phyloP scores from a whole-genome alignment of 2,888 invertebrate species.

The Alloplasta piceator region DNA sequence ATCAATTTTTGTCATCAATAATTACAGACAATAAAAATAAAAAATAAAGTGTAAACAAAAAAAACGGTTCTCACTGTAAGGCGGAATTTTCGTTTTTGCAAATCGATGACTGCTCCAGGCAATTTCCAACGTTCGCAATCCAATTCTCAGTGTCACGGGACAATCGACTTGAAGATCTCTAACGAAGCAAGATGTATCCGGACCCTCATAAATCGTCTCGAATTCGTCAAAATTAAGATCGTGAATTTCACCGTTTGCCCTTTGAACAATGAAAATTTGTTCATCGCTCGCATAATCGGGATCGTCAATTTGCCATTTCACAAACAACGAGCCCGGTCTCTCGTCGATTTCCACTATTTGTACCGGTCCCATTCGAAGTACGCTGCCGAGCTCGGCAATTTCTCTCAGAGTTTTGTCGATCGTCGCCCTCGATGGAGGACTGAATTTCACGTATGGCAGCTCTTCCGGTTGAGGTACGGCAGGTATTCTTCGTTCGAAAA shows the following conservation, averaged over 20 bases:
- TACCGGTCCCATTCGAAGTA: conserved; percentile 77
- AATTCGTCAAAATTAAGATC: conserved; percentile 75
- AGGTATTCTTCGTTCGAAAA: conserved; percentile 81
- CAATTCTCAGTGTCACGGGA: conserved; percentile 85
- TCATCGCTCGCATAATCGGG: conserved; percentile 82
- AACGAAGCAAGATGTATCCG: conserved; percentile 83
- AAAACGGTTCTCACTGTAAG: conserved; percentile 82
- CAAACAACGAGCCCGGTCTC: conserved; percentile 85
- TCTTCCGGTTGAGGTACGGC: conserved; percentile 85
- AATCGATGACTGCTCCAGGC: conserved; percentile 85
- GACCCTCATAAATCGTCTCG: conserved; percentile 83
- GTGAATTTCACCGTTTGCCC: conserved; percentile 81
- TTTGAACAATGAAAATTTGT: conserved; percentile 83
- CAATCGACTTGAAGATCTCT: conserved; percentile 83
- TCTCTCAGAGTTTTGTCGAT: conserved; percentile 71
- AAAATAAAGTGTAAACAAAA: too few species aligned
- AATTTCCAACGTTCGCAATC: conserved; percentile 84
- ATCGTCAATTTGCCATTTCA: conserved; percentile 84
- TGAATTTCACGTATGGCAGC: conserved; percentile 85
- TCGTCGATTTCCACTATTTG: conserved; percentile 84
- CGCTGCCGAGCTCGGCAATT: conserved; percentile 71
- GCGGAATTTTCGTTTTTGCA: conserved; percentile 83
- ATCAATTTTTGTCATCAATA: background rate
- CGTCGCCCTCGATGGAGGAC: conserved; percentile 81
- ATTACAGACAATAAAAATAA: too few species aligned